Evolutionary conservation across 1,140 invertebrate species (phyloP).

Genomic region (Calliphora vicina): DNA sequence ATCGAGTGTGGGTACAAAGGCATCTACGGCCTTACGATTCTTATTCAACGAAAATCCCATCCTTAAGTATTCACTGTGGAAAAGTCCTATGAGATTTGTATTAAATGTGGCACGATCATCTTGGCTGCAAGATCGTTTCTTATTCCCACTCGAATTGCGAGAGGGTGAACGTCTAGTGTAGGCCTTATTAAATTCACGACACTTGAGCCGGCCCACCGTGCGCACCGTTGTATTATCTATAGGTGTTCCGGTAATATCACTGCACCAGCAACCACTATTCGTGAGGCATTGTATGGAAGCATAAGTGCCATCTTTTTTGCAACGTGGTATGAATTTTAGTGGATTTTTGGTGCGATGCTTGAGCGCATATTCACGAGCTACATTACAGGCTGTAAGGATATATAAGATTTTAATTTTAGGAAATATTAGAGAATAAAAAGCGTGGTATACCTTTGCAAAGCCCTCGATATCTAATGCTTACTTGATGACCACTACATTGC

Average conservation of each 20-base stretch:
- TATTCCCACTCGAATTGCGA: constrained; percentile 44
- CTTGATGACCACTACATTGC: constrained; percentile 74
- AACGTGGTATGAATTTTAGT: constrained; percentile 72
- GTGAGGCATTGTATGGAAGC: constrained; percentile 84
- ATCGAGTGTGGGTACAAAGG: constrained; percentile 44
- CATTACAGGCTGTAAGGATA: constrained; percentile 50
- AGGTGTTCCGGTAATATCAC: constrained; percentile 79
- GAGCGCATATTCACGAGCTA: constrained; percentile 53
- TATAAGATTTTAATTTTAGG: background rate
- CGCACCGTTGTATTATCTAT: constrained; percentile 78
- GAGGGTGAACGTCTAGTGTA: constrained; percentile 62
- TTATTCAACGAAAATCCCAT: constrained; percentile 43
- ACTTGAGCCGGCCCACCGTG: constrained; percentile 72
- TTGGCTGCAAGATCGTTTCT: constrained; percentile 69
- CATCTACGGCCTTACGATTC: background rate
- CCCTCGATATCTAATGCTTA: constrained; percentile 75
- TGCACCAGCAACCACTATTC: constrained; percentile 79
- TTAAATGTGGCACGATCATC: constrained; percentile 82
- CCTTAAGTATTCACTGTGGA: constrained; percentile 78
- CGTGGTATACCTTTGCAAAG: constrained; percentile 71
- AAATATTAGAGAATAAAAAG: background rate
- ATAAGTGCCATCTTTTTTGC: constrained; percentile 82
- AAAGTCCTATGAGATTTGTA: constrained; percentile 80
- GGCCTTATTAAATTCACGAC: constrained; percentile 63
- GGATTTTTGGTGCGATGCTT: constrained; percentile 58